Conservation (phyloP, 92 coral and sea anemone genomes). For the Epizoanthus fatuus region DNA sequence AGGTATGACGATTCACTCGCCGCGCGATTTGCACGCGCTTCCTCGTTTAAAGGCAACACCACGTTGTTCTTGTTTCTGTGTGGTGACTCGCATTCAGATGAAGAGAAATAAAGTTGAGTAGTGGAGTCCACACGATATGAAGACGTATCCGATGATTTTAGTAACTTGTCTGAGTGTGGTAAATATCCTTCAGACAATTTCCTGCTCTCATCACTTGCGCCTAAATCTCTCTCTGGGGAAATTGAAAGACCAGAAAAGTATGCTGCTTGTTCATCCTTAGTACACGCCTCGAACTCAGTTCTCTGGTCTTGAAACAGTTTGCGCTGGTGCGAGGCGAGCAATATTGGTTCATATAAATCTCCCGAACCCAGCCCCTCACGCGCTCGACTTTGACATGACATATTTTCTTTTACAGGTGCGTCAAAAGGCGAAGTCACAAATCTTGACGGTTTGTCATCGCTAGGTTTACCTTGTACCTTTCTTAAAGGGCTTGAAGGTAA, state of each 20-base stretch:
- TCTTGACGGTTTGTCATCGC: neutral
- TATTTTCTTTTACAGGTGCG: slow-evolving; percentile 21
- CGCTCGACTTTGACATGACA: neutral
- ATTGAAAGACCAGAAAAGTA: slow-evolving; percentile 10
- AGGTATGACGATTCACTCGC: neutral
- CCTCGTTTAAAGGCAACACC: neutral
- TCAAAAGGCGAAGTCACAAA: neutral
- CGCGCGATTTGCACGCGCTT: neutral
- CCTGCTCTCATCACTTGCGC: neutral
- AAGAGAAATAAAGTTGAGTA: slow-evolving; percentile 5
- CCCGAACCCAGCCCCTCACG: neutral
- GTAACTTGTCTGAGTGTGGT: too few species aligned
- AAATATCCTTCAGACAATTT: neutral
- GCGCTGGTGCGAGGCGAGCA: neutral
- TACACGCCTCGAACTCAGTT: neutral
- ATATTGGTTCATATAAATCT: neutral
- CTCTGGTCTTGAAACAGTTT: neutral
- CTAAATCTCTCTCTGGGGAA: slow-evolving; percentile 10
- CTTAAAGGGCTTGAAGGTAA: slow-evolving; percentile 27
- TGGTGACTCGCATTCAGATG: slow-evolving; percentile 23
- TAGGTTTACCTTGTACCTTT: neutral
- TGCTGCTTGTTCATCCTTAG: neutral
- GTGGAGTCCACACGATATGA: slow-evolving; percentile 5
- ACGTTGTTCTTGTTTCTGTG: neutral
- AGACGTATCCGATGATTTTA: neutral